phyloP scores from a whole-genome alignment of 2,888 invertebrate species.

The Tridacna crocea region DNA sequence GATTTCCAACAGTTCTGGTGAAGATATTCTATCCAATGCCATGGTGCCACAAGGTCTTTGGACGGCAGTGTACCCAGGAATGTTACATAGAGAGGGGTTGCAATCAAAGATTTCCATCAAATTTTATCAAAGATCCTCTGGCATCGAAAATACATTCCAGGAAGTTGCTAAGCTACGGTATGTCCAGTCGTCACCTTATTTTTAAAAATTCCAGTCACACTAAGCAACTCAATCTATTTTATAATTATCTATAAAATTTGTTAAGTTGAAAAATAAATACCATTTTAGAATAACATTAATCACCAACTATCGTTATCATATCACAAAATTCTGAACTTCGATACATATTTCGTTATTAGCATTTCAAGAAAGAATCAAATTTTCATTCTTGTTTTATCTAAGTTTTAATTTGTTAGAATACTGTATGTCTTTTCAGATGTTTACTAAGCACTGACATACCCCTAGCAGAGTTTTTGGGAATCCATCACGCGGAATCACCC shows the following conservation, averaged over 20 bases:
- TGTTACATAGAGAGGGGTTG: slow-evolving; percentile 42
- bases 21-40: not conserved
- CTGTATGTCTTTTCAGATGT: slow-evolving; percentile 55
- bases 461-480: slow-evolving; percentile 73
- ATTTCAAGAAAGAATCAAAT: no score
- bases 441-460: slow-evolving; percentile 57
- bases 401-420: no score
- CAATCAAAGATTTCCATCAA: slow-evolving; percentile 63
- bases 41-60: slow-evolving; percentile 60
- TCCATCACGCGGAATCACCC: slow-evolving; percentile 64
- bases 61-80: slow-evolving; percentile 58
- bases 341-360: no score
- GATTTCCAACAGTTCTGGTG: not conserved
- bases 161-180: slow-evolving; percentile 76
- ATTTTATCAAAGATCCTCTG: slow-evolving; percentile 65
- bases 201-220: no score
- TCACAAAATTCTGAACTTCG: no score
- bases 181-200: not conserved
- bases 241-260: no score
- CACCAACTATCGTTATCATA: no score
- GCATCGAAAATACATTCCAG: slow-evolving; percentile 63
- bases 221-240: no score
- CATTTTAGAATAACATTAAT: no score
- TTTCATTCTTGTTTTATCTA: no score
- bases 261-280: no score